Conservation (phyloP, 2,888 invertebrate species). For the Stenotaenia linearis region DNA sequence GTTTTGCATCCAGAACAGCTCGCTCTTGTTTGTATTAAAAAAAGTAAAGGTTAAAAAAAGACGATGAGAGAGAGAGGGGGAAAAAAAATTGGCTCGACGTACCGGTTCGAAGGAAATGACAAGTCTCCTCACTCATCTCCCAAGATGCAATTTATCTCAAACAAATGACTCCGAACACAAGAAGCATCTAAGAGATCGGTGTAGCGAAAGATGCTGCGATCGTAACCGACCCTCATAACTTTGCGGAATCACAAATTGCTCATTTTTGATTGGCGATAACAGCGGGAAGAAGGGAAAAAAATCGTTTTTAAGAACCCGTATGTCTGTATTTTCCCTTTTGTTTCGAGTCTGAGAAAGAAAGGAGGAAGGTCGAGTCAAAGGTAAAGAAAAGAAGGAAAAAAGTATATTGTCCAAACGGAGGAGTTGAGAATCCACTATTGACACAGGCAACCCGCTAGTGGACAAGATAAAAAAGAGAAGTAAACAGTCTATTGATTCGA, state of each 20-base stretch:
- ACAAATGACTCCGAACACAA: slow-evolving; percentile 1
- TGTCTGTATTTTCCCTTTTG: not conserved
- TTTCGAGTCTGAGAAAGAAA: not conserved
- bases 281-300: not conserved
- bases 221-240: not conserved
- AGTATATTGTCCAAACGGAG: not conserved
- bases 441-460: not conserved
- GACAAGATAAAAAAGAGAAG: not conserved
- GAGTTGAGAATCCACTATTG: slow-evolving; percentile 12
- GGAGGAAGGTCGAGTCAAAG: not conserved
- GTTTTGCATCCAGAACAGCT: too few species aligned
- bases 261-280: not conserved
- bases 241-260: not conserved
- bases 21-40: too few species aligned
- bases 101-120: not conserved
- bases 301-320: not conserved
- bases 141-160: slow-evolving; percentile 2
- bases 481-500: not conserved
- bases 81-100: not conserved
- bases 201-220: not conserved
- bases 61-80: not conserved
- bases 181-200: not conserved
- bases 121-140: not conserved
- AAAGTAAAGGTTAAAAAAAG: not conserved
- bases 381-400: not conserved